Conservation (phyloP, 1,140 invertebrate genomes). For the Drosophila persimilis region DNA sequence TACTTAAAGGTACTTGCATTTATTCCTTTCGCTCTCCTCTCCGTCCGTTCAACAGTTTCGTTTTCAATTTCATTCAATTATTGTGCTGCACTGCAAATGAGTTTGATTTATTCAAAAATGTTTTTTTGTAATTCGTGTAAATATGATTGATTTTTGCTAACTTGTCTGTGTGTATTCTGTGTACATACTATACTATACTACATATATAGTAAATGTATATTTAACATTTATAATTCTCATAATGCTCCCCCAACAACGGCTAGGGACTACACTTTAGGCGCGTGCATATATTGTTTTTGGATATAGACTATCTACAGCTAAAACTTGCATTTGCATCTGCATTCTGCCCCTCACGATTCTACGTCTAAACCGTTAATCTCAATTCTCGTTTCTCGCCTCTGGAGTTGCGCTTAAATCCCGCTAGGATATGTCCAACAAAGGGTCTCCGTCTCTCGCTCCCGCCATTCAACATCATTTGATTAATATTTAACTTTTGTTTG, state of each 20-base stretch:
- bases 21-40: background rate
- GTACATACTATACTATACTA: constrained; percentile 14
- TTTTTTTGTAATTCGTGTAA: constrained; percentile 41
- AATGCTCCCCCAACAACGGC: constrained; percentile 1
- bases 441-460: background rate
- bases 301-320: constrained; percentile 32
- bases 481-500: constrained; percentile 20
- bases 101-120: constrained; percentile 68
- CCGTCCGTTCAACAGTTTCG: background rate
- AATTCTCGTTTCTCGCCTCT: constrained; percentile 10
- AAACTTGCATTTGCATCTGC: constrained; percentile 14
- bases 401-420: constrained; percentile 40
- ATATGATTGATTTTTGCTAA: constrained; percentile 55
- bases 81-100: constrained; percentile 80
- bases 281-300: constrained; percentile 11
- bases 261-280: constrained; percentile 3
- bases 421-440: constrained; percentile 30
- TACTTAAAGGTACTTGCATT: constrained; percentile 3
- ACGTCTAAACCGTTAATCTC: too few species aligned
- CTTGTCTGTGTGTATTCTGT: constrained; percentile 27
- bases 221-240: constrained; percentile 33
- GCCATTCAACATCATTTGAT: constrained; percentile 18
- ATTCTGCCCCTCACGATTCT: constrained; percentile 3
- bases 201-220: constrained; percentile 11
- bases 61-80: constrained; percentile 59